Conservation (phyloP, 2,888 invertebrate genomes). For the Thereva nobilitata region DNA sequence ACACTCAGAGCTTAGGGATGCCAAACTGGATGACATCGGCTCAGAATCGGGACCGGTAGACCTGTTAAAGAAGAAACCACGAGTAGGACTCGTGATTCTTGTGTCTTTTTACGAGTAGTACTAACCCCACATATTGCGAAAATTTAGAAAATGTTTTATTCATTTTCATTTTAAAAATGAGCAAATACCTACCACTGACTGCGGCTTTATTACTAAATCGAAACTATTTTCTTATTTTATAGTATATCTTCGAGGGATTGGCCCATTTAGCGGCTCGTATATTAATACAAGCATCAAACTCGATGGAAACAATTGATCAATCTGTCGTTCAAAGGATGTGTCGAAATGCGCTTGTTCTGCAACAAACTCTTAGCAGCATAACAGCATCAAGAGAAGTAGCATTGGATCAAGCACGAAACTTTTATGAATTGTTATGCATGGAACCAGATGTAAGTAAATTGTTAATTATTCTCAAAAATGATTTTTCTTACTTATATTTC, state of each 20-base stretch:
- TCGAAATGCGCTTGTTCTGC: slow-evolving; percentile 80
- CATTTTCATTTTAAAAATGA: no score
- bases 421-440: slow-evolving; percentile 83
- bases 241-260: slow-evolving; percentile 90
- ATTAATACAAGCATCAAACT: slow-evolving; percentile 78
- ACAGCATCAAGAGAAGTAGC: slow-evolving; percentile 81
- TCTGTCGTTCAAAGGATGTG: slow-evolving; percentile 83
- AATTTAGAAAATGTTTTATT: no score
- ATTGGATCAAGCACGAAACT: slow-evolving; percentile 85
- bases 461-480: neutral
- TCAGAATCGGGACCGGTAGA: no score
- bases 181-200: no score
- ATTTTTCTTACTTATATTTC: neutral
- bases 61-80: no score
- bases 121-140: no score
- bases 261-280: slow-evolving; percentile 79
- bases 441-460: slow-evolving; percentile 71
- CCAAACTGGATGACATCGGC: no score
- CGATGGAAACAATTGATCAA: slow-evolving; percentile 78
- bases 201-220: slow-evolving; percentile 21
- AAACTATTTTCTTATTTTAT: slow-evolving; percentile 46
- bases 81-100: no score
- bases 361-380: slow-evolving; percentile 83
- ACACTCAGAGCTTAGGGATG: no score
- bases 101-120: no score